Conservation (phyloP, 2,113 vertebrate species). For the Argyrosomus japonicus region DNA sequence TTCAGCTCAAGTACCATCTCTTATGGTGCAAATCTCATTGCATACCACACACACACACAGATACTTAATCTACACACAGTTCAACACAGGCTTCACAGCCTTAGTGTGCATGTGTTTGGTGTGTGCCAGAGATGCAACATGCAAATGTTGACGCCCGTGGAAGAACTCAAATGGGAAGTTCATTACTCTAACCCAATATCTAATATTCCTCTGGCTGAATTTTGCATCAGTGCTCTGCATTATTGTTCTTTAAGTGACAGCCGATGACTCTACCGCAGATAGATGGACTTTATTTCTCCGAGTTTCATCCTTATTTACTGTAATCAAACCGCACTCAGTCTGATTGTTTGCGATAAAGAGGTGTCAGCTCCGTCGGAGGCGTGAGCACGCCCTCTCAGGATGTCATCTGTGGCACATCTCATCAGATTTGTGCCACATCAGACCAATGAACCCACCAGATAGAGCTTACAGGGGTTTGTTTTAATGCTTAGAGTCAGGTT, state of each 20-base stretch:
- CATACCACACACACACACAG: not conserved
- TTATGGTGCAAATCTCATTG: conserved; percentile 19
- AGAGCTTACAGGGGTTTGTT: conserved; percentile 14
- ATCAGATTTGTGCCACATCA: conserved; percentile 35
- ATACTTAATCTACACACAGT: not conserved
- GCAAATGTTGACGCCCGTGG: conserved; percentile 32
- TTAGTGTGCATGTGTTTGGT: conserved; percentile 1
- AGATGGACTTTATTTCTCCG: conserved; percentile 39
- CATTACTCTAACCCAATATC: conserved; percentile 48
- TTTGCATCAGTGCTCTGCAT: conserved; percentile 22
- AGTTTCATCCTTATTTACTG: conserved; percentile 37
- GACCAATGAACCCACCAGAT: conserved; percentile 10
- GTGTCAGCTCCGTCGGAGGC: conserved; percentile 1
- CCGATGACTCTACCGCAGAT: conserved; percentile 21
- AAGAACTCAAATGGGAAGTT: conserved; percentile 42
- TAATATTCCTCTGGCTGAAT: conserved; percentile 45
- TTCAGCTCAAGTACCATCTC: conserved; percentile 14
- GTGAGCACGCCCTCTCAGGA: not conserved
- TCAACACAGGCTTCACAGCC: conserved; percentile 2
- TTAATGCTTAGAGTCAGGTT: conserved; percentile 50
- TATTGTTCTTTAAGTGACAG: conserved; percentile 52
- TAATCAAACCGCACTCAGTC: conserved; percentile 51
- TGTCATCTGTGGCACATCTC: conserved; percentile 4
- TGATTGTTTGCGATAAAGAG: conserved; percentile 31
- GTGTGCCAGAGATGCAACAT: conserved; percentile 9